Conservation (phyloP, 2,888 invertebrate species). For the Diplazon laetatorius region DNA sequence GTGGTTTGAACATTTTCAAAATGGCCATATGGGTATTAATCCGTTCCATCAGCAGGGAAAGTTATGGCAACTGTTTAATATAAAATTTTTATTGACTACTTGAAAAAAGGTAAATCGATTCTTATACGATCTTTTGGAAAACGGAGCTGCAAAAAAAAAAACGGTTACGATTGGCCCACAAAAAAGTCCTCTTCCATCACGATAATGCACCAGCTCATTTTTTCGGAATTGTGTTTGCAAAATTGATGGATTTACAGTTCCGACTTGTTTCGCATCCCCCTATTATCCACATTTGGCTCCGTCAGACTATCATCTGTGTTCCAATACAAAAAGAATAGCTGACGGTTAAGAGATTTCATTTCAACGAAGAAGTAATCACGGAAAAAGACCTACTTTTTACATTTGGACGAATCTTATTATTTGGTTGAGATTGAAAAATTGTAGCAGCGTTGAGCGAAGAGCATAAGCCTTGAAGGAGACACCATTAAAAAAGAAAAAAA, state of each 20-base stretch:
- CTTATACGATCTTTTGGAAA: conserved; percentile 67
- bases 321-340: conserved; percentile 57
- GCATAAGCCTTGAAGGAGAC: conserved; percentile 48
- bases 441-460: conserved; percentile 61
- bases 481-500: conserved; percentile 11
- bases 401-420: conserved; percentile 61
- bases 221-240: conserved; percentile 38
- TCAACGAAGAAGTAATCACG: conserved; percentile 53
- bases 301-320: conserved; percentile 64
- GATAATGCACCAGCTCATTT: conserved; percentile 64
- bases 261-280: too few species aligned
- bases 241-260: conserved; percentile 31
- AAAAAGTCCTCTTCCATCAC: conserved; percentile 66
- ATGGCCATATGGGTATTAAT: too few species aligned
- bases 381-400: conserved; percentile 52
- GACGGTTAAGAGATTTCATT: too few species aligned
- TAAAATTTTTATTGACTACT: conserved; percentile 73
- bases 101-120: conserved; percentile 68
- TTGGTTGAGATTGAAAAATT: conserved; percentile 61
- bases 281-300: conserved; percentile 68
- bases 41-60: conserved; percentile 38
- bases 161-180: conserved; percentile 27
- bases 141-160: conserved; percentile 67
- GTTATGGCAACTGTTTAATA: conserved; percentile 72
- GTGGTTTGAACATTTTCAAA: too few species aligned